A percentile compares a stretch with the other conserved stretches of the same genome.
Evolutionary conservation across 2,113 vertebrate species (phyloP).

Genomic region (Chunga burmeisteri): DNA sequence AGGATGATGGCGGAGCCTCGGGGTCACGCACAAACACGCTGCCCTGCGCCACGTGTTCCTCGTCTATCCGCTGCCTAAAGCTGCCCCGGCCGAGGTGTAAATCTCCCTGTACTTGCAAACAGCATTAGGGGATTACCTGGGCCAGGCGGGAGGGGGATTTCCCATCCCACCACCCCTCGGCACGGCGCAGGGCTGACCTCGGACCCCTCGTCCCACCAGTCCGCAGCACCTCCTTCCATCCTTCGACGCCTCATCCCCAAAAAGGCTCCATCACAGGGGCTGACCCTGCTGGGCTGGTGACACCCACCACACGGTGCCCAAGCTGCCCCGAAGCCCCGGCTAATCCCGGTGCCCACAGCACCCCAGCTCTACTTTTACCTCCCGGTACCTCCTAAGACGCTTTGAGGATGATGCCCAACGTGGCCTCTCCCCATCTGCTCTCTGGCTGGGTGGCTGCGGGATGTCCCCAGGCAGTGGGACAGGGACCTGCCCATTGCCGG

Average conservation of each 20-base stretch:
- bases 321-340: fast-evolving
- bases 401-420: neutral
- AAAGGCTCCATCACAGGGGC: neutral
- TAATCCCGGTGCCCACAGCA: neutral
- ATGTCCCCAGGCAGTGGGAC: neutral
- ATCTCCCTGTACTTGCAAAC: conserved; percentile 2
- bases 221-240: neutral
- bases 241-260: fast-evolving
- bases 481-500: neutral
- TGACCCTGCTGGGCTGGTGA: neutral
- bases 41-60: neutral
- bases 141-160: neutral
- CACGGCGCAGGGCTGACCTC: neutral
- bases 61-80: neutral
- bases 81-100: neutral
- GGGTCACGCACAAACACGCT: neutral
- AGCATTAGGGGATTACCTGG: conserved; percentile 32
- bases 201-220: fast-evolving
- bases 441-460: neutral
- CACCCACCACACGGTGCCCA: fast-evolving
- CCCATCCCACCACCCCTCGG: neutral
- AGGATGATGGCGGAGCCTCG: fast-evolving
- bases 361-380: conserved; percentile 39
- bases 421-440: conserved; percentile 36
- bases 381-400: conserved; percentile 32